These are phyloP conservation scores for Bradysia coprophila DNA, from an alignment of 1,140 invertebrate species.

Conservation along the genomic window DNA sequence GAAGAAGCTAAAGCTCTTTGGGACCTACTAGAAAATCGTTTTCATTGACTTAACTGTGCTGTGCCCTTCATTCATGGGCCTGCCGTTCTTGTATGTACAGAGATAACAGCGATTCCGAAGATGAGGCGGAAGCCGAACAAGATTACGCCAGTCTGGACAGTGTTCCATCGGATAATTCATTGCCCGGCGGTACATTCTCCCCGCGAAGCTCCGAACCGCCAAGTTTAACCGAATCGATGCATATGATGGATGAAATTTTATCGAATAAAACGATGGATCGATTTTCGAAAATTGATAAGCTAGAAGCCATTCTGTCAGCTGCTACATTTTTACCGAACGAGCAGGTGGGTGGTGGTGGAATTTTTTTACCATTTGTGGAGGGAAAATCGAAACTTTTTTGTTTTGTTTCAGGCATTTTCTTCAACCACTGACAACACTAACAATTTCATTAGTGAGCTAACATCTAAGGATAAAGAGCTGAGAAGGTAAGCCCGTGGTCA, in stretches of 20 bases:
- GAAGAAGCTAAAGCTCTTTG: too few relatives aligned
- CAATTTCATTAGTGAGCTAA: background rate
- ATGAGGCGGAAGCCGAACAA: slow-evolving; percentile 46
- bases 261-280: slow-evolving; percentile 68
- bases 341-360: slow-evolving; percentile 13
- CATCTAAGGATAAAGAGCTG: background rate
- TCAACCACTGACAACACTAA: background rate
- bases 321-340: slow-evolving; percentile 38
- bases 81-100: too few relatives aligned
- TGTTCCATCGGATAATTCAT: slow-evolving; percentile 47
- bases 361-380: background rate
- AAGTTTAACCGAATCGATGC: slow-evolving; percentile 81
- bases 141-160: slow-evolving; percentile 62
- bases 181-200: slow-evolving; percentile 41
- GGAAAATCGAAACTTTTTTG: background rate
- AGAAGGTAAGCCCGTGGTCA: too few relatives aligned
- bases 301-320: slow-evolving; percentile 66
- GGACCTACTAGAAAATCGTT: too few relatives aligned
- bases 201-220: slow-evolving; percentile 58
- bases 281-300: slow-evolving; percentile 67
- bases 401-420: background rate
- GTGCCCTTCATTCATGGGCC: too few relatives aligned
- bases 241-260: slow-evolving; percentile 69
- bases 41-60: too few relatives aligned
- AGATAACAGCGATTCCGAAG: slow-evolving; percentile 43